Evolutionary conservation across 2,797 vertebrate genomes (phyloP).

Genomic region (Denticeps clupeoides): DNA sequence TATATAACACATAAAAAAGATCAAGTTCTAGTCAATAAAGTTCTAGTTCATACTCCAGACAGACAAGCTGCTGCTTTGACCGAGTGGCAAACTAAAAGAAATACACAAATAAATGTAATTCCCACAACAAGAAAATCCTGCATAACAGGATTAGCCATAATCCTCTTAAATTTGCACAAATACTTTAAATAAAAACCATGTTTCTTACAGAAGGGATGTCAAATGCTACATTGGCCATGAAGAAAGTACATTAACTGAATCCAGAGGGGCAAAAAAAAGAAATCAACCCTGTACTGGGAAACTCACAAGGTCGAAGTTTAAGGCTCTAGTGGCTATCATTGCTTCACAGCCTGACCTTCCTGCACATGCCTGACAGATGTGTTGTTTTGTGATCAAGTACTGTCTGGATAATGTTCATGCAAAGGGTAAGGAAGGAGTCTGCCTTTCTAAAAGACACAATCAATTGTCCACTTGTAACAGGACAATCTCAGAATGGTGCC

Average conservation of each 20-base stretch:
- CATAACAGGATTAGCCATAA: too few species aligned
- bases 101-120: too few species aligned
- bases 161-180: too few species aligned
- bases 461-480: slow-evolving; percentile 57
- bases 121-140: too few species aligned
- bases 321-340: slow-evolving; percentile 34
- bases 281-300: not conserved
- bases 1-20: too few species aligned
- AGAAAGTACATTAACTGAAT: not conserved
- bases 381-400: slow-evolving; percentile 55
- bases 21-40: too few species aligned
- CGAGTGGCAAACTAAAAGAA: too few species aligned
- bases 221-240: too few species aligned
- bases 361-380: slow-evolving; percentile 39
- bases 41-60: too few species aligned
- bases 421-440: slow-evolving; percentile 42
- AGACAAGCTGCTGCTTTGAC: too few species aligned
- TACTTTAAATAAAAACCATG: too few species aligned
- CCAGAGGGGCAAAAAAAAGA: slow-evolving; percentile 3
- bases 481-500: slow-evolving; percentile 48
- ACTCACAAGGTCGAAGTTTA: slow-evolving; percentile 26
- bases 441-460: slow-evolving; percentile 66
- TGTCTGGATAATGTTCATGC: slow-evolving; percentile 45
- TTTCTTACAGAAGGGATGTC: too few species aligned
- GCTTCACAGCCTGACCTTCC: slow-evolving; percentile 37